A percentile compares a stretch with the other conserved stretches of the same genome.
These are phyloP conservation scores for Brevipalpus yothersi DNA, from an alignment of 1,140 invertebrate genomes.

Conservation along the genomic window DNA sequence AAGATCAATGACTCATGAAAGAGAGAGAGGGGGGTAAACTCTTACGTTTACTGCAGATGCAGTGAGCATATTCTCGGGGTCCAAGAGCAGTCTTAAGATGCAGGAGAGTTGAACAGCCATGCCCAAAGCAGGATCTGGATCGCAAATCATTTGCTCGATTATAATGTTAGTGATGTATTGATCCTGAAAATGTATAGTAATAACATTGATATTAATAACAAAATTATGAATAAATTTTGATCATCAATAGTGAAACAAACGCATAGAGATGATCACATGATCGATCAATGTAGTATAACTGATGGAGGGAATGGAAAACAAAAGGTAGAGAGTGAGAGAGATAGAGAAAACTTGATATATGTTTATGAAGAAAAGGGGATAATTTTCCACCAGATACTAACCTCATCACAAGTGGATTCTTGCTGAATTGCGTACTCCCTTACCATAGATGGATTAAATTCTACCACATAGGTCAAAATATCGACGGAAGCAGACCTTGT, in stretches of 20 bases:
- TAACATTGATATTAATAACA: neutral
- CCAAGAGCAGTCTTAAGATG: constrained; percentile 70
- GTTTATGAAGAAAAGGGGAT: neutral
- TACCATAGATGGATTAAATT: constrained; percentile 90
- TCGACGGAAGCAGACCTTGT: constrained; percentile 92
- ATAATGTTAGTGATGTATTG: constrained; percentile 88
- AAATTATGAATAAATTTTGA: neutral
- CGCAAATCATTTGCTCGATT: constrained; percentile 70
- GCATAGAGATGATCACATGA: too few relatives aligned
- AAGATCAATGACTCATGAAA: neutral
- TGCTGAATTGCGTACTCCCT: constrained; percentile 87
- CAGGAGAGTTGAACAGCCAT: constrained; percentile 86
- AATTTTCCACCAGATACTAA: constrained; percentile 29
- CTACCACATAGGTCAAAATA: constrained; percentile 90
- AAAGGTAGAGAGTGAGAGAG: neutral
- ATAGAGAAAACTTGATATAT: too few relatives aligned
- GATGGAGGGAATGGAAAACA: neutral
- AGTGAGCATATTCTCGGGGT: constrained; percentile 90
- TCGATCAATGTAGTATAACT: too few relatives aligned
- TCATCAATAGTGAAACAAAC: too few relatives aligned
- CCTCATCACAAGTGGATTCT: constrained; percentile 50
- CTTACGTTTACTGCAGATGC: constrained; percentile 44
- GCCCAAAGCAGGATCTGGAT: constrained; percentile 53
- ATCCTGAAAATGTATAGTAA: constrained; percentile 35
- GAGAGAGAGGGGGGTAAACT: constrained; percentile 1